Evolutionary conservation across 1,140 invertebrate species (phyloP).

Genomic region (Nomia melanderi): DNA sequence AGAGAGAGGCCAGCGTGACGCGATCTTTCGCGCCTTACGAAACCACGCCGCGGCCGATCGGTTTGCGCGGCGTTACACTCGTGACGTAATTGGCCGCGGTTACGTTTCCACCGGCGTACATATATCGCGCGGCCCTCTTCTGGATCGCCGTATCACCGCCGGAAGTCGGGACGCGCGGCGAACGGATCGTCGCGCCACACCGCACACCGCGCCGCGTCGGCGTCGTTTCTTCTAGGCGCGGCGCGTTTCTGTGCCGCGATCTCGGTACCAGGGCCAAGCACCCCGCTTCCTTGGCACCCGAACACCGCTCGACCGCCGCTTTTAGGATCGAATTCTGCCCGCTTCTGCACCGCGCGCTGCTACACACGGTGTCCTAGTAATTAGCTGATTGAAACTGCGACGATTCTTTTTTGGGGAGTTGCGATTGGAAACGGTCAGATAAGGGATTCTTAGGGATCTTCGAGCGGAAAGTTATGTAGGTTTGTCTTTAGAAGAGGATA

Average conservation of each 20-base stretch:
- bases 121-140: neutral
- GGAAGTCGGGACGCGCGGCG: constrained; percentile 30
- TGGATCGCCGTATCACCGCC: constrained; percentile 16
- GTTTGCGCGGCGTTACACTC: constrained; percentile 43
- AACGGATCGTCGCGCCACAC: constrained; percentile 6
- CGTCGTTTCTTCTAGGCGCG: constrained; percentile 34
- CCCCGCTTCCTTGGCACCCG: constrained; percentile 55
- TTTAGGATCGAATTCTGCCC: constrained; percentile 37
- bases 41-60: constrained; percentile 31
- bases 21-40: constrained; percentile 40
- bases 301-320: constrained; percentile 47
- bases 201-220: neutral
- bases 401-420: too few species aligned
- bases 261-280: constrained; percentile 42
- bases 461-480: too few species aligned
- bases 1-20: constrained; percentile 2
- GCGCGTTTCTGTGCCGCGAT: constrained; percentile 40
- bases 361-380: too few species aligned
- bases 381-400: too few species aligned
- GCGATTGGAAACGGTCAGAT: too few species aligned
- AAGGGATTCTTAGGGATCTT: too few species aligned
- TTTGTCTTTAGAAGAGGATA: too few species aligned
- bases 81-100: constrained; percentile 50
- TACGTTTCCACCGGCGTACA: constrained; percentile 39
- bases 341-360: constrained; percentile 17